Base-by-base conservation (phyloP, 1,140 invertebrate species). In the Bathynomus jamesi region DNA sequence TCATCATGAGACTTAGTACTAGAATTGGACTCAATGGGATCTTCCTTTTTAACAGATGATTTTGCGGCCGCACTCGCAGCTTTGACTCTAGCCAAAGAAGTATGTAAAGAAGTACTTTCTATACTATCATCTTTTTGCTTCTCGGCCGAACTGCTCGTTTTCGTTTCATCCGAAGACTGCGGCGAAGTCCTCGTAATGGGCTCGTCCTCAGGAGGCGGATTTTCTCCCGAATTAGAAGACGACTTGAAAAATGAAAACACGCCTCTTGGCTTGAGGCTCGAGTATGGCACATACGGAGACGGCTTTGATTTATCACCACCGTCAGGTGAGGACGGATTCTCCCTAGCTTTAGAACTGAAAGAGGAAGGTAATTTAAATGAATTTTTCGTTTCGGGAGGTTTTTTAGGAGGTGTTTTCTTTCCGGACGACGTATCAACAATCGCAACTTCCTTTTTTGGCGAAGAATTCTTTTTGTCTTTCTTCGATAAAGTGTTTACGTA, bases 21-120 rank as follows among this genome's bases (percentile, higher is more conserved):
- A 65, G 28, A 67, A 46, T 69, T 62, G 60, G 29, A 25, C 28
- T 30, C 71, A 2, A 11, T 32, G 32, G 4, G 46, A 28, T 29
- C 30, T 69, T 61, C 67, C 60, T 13, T 30, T 25, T 30, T 46
- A 69, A 29, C 75, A 28, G 65, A 62, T 70, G 65, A 67, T 24
- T 67, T 67, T 21, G 72, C 72, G 65, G 67, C 72, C 53, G 67
- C 71, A 21, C 71, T 66, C 60, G 71, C 71, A 66, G 72, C 72
- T 46, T 68, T 66, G 4, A 74, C 72, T 61, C 63, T 64, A 65
- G 72, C 72, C 25, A 74, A 60, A 30, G 72, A 74, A 11, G 72
- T 64, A 24, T 62, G 67, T 24, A 74, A 62, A 13, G 63, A 60
- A 28, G 25, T 66, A 29, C 40, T 30, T 67, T 63, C 61, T 8